Percentiles rank a stretch among this genome's conserved stretches.
Evolutionary conservation across 2,113 vertebrate genomes (phyloP).

Genomic region (Lichenostomus cassidix): DNA sequence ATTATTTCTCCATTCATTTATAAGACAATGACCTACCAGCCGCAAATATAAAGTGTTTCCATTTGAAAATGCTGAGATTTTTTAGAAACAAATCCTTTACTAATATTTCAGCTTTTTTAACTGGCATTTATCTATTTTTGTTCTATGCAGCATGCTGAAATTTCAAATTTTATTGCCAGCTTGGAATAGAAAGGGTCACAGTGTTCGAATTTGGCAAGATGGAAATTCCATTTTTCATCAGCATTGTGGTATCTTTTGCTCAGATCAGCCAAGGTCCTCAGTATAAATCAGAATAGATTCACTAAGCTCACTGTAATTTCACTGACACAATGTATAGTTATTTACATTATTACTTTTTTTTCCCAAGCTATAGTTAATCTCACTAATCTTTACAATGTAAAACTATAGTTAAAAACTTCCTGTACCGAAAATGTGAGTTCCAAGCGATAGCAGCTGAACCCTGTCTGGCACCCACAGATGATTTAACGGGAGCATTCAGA

Average conservation of each 20-base stretch:
- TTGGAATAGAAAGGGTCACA: background rate
- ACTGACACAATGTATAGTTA: background rate
- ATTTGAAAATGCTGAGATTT: background rate
- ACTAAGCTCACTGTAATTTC: background rate
- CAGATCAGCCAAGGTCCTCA: background rate
- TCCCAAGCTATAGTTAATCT: background rate
- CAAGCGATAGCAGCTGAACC: background rate
- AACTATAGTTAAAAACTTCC: background rate
- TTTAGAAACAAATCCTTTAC: background rate
- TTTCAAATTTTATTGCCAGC: background rate
- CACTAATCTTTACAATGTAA: background rate
- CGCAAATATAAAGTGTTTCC: background rate
- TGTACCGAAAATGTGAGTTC: background rate
- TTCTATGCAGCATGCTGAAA: background rate
- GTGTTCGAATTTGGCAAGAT: background rate
- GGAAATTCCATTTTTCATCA: background rate
- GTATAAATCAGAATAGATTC: background rate
- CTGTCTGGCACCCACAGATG: background rate
- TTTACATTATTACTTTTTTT: background rate
- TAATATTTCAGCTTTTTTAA: background rate
- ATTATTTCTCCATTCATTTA: background rate
- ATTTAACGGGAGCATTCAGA: rapidly evolving
- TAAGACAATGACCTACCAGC: background rate
- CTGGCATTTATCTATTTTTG: background rate
- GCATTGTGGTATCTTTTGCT: background rate